Conservation (phyloP, 2,797 vertebrate genomes). For the Scomberomorus guttatus region DNA sequence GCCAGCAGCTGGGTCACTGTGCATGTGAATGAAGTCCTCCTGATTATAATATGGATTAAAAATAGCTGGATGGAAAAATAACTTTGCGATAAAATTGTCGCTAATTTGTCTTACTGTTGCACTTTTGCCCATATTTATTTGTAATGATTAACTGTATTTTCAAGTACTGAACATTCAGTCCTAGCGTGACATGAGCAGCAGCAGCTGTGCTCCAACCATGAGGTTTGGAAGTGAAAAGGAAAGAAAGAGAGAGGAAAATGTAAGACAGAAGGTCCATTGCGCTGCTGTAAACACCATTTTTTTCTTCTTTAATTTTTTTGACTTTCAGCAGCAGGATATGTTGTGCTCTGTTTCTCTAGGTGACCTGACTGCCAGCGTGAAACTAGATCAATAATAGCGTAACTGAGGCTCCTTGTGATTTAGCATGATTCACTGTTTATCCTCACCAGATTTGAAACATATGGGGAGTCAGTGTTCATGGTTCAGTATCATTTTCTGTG, state of each 20-base stretch:
- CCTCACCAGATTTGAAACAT: slow-evolving; percentile 23
- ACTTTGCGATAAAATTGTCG: neutral
- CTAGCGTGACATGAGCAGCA: slow-evolving; percentile 25
- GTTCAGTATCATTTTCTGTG: neutral
- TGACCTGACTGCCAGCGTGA: neutral
- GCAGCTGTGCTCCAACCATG: slow-evolving; percentile 45
- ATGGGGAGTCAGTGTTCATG: neutral
- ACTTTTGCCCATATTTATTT: slow-evolving; percentile 27
- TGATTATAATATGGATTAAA: neutral
- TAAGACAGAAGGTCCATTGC: neutral
- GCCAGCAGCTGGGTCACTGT: slow-evolving; percentile 15
- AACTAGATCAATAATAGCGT: neutral
- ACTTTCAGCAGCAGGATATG: neutral
- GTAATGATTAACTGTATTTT: slow-evolving; percentile 20
- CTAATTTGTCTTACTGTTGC: neutral
- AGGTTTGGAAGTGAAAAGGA: slow-evolving; percentile 1
- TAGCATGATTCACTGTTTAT: slow-evolving; percentile 1
- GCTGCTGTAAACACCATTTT: slow-evolving; percentile 11
- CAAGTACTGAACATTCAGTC: slow-evolving; percentile 27
- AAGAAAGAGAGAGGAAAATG: neutral
- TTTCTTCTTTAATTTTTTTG: neutral
- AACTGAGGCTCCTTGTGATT: slow-evolving; percentile 14
- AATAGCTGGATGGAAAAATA: neutral
- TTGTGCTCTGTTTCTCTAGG: neutral
- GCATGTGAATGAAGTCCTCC: slow-evolving; percentile 23